phyloP scores from a whole-genome alignment of 2,888 invertebrate genomes.

The Beris chalybata region DNA sequence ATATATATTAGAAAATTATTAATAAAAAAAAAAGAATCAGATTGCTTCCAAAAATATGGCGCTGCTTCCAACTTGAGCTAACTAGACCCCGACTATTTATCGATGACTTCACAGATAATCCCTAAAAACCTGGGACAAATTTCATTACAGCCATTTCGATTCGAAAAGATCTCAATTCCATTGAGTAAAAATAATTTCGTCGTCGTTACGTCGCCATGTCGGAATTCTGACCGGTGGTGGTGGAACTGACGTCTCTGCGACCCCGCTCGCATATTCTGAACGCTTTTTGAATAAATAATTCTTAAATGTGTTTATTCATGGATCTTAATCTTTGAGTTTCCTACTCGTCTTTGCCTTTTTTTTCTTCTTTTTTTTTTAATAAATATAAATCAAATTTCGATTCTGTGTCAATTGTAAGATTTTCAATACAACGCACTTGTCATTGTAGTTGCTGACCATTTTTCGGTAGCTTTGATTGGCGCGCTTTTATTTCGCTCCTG shows the following conservation, averaged over 20 bases:
- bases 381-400: constrained; percentile 14
- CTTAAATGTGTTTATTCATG: constrained; percentile 28
- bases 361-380: too few species aligned
- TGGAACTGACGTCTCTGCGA: too few species aligned
- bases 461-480: constrained; percentile 30
- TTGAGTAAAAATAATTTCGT: too few species aligned
- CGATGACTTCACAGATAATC: constrained; percentile 28
- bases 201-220: too few species aligned
- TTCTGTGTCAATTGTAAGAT: constrained; percentile 28
- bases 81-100: not conserved
- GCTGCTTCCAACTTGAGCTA: too few species aligned
- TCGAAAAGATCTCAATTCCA: too few species aligned
- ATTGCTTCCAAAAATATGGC: too few species aligned
- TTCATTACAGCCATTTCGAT: constrained; percentile 5
- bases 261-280: not conserved
- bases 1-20: too few species aligned
- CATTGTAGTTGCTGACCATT: constrained; percentile 23
- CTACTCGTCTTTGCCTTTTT: constrained; percentile 26
- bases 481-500: constrained; percentile 17
- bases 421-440: constrained; percentile 31
- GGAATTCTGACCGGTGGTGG: too few species aligned
- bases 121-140: constrained; percentile 26
- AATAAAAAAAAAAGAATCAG: too few species aligned
- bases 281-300: constrained; percentile 14
- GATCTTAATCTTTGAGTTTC: constrained; percentile 27